Evolutionary conservation across 1,140 invertebrate species (phyloP), one percentile per base, ranked within the genome.

Genomic region (Platyura marginata): DNA sequence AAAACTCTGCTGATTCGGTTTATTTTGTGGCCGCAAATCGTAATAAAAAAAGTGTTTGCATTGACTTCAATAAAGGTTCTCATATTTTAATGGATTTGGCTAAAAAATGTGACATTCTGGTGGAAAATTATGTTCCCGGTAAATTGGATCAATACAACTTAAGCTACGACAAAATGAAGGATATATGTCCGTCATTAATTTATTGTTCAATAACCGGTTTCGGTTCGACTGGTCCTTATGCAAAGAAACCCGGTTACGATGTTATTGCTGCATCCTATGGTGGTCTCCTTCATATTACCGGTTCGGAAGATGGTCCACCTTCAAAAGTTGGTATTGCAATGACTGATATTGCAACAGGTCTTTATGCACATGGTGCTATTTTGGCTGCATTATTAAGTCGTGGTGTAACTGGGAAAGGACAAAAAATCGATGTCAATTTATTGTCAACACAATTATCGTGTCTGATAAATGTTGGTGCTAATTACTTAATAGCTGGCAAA

Each of bases 131-230:
- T 64, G 65, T 97, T 1, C 93, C 93, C 13, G 91, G 90, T 1
- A 90, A 89, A 52, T 59, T 98, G 46, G 70, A 76, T 20, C 60
- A 76, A 43, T 67, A 88, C 40, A 75, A 75, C 5, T 59, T 98
- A 38, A 87, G 81, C 19, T 98, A 92, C 60, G 62, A 83, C 5
- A 62, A 77, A 13, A 49, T 98, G 20, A 72, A 69, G 13, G 51
- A 65, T 42, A 52, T 84, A 8, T 81, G 84, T 45, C 85, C 89
- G 0, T 66, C 72, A 34, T 66, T 98, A 10, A 79, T 98, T 44
- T 98, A 97, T 54, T 94, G 90, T 66, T 91, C 92, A 0, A 73
- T 98, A 29, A 90, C 87, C 45, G 94, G 92, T 1, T 98, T 84
- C 64, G 94, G 94, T 0, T 68, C 74, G 1, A 66, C 70, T 37